phyloP scores from a whole-genome alignment of 2,888 invertebrate genomes.

The Camptogramma bilineatum region DNA sequence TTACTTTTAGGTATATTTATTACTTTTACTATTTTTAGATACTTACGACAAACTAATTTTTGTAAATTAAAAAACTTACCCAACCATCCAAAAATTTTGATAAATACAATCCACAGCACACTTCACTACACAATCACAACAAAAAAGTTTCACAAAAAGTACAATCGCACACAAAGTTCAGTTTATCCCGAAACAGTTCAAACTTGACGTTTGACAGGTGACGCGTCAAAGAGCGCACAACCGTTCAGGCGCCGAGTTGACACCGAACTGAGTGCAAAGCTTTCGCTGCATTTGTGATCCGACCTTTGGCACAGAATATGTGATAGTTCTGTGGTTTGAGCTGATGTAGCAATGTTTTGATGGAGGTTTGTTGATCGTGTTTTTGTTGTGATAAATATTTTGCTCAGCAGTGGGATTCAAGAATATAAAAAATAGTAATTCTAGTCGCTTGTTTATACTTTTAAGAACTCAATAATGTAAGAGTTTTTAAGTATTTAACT shows the following conservation, averaged over 20 bases:
- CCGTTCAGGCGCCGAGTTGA: slow-evolving; percentile 53
- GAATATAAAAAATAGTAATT: too few species aligned
- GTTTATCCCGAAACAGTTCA: slow-evolving; percentile 26
- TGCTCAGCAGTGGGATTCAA: background rate
- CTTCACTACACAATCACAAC: slow-evolving; percentile 18
- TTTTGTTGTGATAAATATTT: background rate
- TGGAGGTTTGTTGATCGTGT: background rate
- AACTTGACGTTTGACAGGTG: slow-evolving; percentile 46
- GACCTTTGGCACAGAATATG: slow-evolving; percentile 14
- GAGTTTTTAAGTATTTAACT: too few species aligned
- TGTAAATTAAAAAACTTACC: slow-evolving; percentile 15
- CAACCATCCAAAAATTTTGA: slow-evolving; percentile 15
- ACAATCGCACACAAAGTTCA: slow-evolving; percentile 9
- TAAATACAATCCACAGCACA: slow-evolving; percentile 22
- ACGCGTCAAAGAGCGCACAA: slow-evolving; percentile 54
- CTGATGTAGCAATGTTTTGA: slow-evolving; percentile 7
- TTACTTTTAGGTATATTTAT: too few species aligned
- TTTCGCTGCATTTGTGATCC: slow-evolving; percentile 25
- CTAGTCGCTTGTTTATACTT: too few species aligned
- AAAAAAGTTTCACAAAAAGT: slow-evolving; percentile 24
- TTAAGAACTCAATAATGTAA: too few species aligned
- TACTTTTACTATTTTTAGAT: too few species aligned
- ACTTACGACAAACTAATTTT: background rate
- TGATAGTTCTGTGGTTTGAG: background rate
- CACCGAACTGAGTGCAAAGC: slow-evolving; percentile 52